Percentiles rank a stretch among this genome's conserved stretches.
Evolutionary conservation across 2,113 vertebrate genomes (phyloP).

Genomic region (Indri indri): DNA sequence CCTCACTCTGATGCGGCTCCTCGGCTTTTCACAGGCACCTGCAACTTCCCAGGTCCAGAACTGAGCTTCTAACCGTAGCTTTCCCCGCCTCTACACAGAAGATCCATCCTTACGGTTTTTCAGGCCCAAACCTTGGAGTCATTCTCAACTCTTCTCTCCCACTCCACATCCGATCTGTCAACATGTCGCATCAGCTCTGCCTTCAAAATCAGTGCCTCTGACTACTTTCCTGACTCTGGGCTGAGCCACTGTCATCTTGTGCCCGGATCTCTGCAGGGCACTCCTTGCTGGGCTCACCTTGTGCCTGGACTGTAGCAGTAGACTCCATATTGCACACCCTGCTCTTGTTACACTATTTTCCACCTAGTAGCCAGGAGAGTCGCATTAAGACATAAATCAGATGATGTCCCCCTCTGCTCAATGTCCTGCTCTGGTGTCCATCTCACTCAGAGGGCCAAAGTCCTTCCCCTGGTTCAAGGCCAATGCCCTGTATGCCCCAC

Average conservation of each 20-base stretch:
- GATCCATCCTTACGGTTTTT: not conserved
- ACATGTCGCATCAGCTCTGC: no score
- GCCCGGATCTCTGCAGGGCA: not conserved
- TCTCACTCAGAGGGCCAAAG: not conserved
- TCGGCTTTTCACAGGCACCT: not conserved
- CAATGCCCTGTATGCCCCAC: not conserved
- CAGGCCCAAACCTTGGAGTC: not conserved
- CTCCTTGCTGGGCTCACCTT: not conserved
- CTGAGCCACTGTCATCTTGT: accelerated
- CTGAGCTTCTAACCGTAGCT: not conserved
- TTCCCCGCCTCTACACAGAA: not conserved
- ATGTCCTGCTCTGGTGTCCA: not conserved
- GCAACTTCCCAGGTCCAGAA: not conserved
- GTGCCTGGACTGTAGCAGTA: not conserved
- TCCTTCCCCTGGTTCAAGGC: not conserved
- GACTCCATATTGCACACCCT: not conserved
- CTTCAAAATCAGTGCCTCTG: not conserved
- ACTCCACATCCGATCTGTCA: not conserved
- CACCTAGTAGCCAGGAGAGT: not conserved
- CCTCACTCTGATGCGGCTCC: not conserved
- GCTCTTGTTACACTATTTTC: accelerated
- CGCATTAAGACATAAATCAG: not conserved
- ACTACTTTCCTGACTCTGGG: accelerated
- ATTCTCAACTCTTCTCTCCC: not conserved
- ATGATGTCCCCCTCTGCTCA: not conserved